Base-by-base conservation (phyloP, 2,888 invertebrate species). In the Holacanthella duospinosa region DNA sequence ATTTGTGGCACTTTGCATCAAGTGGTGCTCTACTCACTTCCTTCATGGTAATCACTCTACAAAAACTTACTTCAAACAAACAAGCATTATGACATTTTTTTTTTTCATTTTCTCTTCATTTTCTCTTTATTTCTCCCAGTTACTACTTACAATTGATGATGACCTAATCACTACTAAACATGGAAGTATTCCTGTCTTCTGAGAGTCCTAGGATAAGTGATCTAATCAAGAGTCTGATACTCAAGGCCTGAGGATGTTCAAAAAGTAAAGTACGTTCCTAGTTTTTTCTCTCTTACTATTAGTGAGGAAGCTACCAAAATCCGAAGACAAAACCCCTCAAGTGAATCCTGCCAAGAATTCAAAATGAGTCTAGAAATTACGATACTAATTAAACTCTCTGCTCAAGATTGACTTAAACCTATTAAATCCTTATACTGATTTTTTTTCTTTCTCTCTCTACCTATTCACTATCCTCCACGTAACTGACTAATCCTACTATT, bases 1-100 rank as follows among this genome's bases (percentile, higher is more conserved):
- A 81, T 67, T 74, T 81, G 27, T 81, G 81, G 81, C 81, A 80
- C 68, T 78, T 79, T 73, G 74, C 80, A 60, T 79, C 79, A 4
- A 76, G 79, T 29, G 75, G 76, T 59, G 75, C 76, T 55, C 73
- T 79, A 66, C 79, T 79, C 71, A 76, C 78, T 68, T 77, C 77
- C 25, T 79, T 79, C 69, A 74, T 79, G 75, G 79, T 79, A 56
- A 57, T n/a, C n/a, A 26, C 1, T 61, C 19, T 19, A 44, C 25
- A 24, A 43, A 3, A 6, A 19, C 36, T 61, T 29, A 28, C 28
- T 26, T 29, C 19, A 29, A 27, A 9, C 6, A 6, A 53, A 21
- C 21, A 21, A 53, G n/a, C 6, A 53, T n/a, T 12, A 53, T n/a
- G n/a, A n/a, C 54, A 68, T 69, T 60, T 57, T 70, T 1, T 62